Percentiles rank a stretch among this genome's conserved stretches.
Conservation (phyloP, 2,888 invertebrate species). For the Girardia tigrina region DNA sequence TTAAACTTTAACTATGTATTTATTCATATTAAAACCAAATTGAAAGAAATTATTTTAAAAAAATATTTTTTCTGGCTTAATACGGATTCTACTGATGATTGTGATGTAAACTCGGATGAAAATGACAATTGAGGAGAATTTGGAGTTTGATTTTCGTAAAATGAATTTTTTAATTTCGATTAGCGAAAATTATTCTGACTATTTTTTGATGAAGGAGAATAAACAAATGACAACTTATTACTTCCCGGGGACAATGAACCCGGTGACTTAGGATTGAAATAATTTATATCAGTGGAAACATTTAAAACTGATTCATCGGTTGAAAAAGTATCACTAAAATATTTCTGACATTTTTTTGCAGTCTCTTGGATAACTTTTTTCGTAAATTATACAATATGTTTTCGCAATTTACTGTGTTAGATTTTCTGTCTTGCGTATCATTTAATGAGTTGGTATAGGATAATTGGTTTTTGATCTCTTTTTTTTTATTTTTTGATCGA, state of each 20-base stretch:
- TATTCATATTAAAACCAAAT: no score
- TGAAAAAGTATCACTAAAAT: not conserved
- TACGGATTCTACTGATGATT: not conserved
- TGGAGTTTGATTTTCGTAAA: constrained; percentile 11
- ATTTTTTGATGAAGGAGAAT: not conserved
- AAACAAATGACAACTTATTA: not conserved
- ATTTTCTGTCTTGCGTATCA: not conserved
- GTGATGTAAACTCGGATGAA: not conserved
- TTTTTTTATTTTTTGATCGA: not conserved
- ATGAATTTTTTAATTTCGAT: not conserved
- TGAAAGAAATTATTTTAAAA: no score
- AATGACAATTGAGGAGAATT: constrained; percentile 16
- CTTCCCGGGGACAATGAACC: not conserved
- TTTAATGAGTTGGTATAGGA: not conserved
- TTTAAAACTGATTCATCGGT: not conserved
- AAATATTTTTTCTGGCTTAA: not conserved
- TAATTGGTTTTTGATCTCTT: not conserved
- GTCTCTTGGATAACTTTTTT: not conserved
- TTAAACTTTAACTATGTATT: no score
- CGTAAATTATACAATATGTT: not conserved
- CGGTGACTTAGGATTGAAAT: constrained; percentile 1
- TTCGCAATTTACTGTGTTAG: not conserved
- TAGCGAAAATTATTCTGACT: not conserved
- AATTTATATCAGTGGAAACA: not conserved
- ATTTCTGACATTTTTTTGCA: not conserved